Conservation (phyloP, 2,113 vertebrate species). For the Myrmecophaga tridactyla region DNA sequence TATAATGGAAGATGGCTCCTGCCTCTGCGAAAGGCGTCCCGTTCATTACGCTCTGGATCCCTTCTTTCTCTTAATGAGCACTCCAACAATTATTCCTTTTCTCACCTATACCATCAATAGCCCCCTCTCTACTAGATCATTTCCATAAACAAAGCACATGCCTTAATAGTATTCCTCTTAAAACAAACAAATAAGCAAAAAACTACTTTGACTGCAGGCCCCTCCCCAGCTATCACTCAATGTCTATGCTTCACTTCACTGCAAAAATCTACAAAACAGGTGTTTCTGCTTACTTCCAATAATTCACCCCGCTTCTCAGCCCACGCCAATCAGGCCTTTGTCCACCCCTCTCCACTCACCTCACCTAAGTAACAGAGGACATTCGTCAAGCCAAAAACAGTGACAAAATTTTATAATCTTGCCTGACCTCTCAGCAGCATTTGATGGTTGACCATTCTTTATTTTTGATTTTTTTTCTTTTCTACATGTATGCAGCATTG, state of each 20-base stretch:
- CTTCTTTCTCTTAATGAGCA: neutral
- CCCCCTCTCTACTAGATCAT: neutral
- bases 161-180: neutral
- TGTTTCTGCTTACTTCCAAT: neutral
- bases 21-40: neutral
- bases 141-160: neutral
- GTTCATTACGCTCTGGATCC: neutral
- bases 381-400: neutral
- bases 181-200: neutral
- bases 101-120: neutral
- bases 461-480: neutral
- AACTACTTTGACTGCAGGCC: neutral
- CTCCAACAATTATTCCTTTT: neutral
- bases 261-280: neutral
- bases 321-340: neutral
- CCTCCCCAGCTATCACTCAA: neutral
- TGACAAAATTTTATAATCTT: neutral
- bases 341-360: neutral
- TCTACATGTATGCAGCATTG: neutral
- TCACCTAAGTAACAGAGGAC: neutral
- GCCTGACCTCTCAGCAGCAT: neutral
- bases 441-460: neutral
- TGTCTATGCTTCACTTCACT: neutral
- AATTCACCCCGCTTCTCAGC: neutral
- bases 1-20: neutral